Conservation (phyloP, 2,888 invertebrate genomes). For the Calliopum simillimum region DNA sequence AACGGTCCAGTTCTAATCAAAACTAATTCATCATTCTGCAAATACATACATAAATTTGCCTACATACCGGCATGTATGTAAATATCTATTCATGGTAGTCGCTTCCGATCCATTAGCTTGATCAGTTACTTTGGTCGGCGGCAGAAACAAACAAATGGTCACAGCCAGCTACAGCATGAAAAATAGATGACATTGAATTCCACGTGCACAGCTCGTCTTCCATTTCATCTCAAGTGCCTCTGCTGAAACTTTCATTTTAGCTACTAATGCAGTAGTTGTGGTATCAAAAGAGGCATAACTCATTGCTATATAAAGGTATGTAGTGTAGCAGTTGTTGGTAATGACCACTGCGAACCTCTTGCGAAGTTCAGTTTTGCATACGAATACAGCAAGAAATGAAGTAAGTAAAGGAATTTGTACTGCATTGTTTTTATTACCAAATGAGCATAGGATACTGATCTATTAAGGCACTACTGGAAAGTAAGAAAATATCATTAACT, state of each 20-base stretch:
- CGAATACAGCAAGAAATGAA: too few relatives aligned
- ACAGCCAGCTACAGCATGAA: neutral
- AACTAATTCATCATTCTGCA: slow-evolving; percentile 49
- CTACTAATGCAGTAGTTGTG: slow-evolving; percentile 6
- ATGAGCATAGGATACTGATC: too few relatives aligned
- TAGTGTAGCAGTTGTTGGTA: neutral
- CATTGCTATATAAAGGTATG: slow-evolving; percentile 5
- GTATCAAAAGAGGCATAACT: slow-evolving; percentile 29
- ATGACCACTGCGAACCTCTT: neutral
- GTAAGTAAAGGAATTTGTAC: too few relatives aligned
- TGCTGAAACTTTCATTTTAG: neutral
- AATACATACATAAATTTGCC: too few relatives aligned
- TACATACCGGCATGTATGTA: neutral
- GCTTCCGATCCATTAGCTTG: slow-evolving; percentile 58
- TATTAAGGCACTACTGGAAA: too few relatives aligned
- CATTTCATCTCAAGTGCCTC: neutral
- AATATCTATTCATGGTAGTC: slow-evolving; percentile 16
- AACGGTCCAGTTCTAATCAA: slow-evolving; percentile 46
- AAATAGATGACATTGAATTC: slow-evolving; percentile 31
- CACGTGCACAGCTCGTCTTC: neutral
- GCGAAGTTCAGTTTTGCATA: neutral
- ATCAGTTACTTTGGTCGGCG: slow-evolving; percentile 13
- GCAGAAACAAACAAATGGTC: neutral
- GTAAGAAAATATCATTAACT: too few relatives aligned
- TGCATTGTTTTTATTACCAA: too few relatives aligned